Evolutionary conservation across 1,140 invertebrate species (phyloP).

Genomic region (Eueides isabella): DNA sequence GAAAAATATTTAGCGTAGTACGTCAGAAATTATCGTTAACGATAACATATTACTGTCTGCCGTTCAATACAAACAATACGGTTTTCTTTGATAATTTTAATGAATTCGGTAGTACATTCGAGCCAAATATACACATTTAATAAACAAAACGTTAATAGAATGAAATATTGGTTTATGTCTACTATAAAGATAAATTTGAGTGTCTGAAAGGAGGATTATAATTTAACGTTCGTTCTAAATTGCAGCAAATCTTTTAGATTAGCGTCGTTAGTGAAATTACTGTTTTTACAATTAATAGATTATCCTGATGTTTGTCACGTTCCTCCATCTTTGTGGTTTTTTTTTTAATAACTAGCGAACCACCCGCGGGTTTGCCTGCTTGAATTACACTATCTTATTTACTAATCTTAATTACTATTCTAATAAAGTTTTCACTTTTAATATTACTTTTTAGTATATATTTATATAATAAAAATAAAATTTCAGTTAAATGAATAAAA

Average conservation of each 20-base stretch:
- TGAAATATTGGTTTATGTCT: conserved; percentile 5
- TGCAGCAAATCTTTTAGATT: neutral
- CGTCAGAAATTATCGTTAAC: neutral
- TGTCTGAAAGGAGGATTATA: neutral
- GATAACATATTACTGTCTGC: neutral
- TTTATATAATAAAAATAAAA: no score
- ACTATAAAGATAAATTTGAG: neutral
- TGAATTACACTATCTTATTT: no score
- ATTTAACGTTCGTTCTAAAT: neutral
- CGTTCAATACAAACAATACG: neutral
- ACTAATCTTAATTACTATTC: no score
- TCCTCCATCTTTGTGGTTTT: no score
- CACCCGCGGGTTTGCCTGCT: no score
- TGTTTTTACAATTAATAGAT: neutral
- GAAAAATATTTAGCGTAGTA: neutral
- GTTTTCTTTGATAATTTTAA: conserved; percentile 10
- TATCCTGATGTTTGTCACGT: neutral
- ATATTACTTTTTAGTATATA: no score
- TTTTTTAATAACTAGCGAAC: no score
- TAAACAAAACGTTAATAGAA: conserved; percentile 6
- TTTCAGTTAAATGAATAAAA: no score
- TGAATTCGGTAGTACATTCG: neutral
- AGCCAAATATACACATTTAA: conserved; percentile 10
- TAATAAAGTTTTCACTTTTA: no score
- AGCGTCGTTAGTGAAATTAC: neutral